Evolutionary conservation across 2,113 vertebrate genomes (phyloP).

Genomic region (Platysternon megacephalum): DNA sequence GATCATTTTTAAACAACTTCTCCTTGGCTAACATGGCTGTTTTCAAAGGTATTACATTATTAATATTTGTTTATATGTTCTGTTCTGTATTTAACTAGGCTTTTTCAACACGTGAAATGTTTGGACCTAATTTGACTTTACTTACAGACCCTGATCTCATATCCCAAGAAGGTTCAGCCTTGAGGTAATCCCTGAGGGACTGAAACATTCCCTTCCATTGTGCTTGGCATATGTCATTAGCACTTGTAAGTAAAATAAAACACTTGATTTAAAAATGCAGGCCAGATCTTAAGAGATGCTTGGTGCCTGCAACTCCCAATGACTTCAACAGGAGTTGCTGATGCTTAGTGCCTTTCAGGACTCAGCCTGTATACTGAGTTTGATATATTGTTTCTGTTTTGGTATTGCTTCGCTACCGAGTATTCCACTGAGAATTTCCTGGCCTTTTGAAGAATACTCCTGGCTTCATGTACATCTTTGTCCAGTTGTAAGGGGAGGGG

Average conservation of each 20-base stretch:
- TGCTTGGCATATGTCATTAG: conserved; percentile 18
- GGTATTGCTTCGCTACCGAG: background rate
- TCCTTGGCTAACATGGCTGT: accelerated
- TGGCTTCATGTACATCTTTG: conserved; percentile 13
- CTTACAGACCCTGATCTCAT: background rate
- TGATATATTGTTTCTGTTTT: conserved; percentile 46
- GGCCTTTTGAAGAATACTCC: conserved; percentile 28
- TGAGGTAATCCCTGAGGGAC: conserved; percentile 16
- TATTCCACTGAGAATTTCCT: conserved; percentile 43
- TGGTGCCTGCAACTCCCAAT: background rate
- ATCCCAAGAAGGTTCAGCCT: background rate
- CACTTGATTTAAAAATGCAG: conserved; percentile 58
- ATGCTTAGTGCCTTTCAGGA: conserved; percentile 26
- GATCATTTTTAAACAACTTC: background rate
- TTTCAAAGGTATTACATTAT: background rate
- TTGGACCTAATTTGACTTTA: conserved; percentile 14
- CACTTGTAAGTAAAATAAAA: conserved; percentile 50
- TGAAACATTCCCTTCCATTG: background rate
- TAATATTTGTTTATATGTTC: background rate
- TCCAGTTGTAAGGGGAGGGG: background rate
- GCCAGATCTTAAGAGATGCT: conserved; percentile 1
- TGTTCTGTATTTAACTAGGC: background rate
- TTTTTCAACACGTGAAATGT: background rate
- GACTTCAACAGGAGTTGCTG: background rate
- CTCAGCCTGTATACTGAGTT: background rate